A percentile compares a stretch with the other conserved stretches of the same genome.
Conservation (phyloP, 2,888 invertebrate species). For the Liposcelis brunnea region DNA sequence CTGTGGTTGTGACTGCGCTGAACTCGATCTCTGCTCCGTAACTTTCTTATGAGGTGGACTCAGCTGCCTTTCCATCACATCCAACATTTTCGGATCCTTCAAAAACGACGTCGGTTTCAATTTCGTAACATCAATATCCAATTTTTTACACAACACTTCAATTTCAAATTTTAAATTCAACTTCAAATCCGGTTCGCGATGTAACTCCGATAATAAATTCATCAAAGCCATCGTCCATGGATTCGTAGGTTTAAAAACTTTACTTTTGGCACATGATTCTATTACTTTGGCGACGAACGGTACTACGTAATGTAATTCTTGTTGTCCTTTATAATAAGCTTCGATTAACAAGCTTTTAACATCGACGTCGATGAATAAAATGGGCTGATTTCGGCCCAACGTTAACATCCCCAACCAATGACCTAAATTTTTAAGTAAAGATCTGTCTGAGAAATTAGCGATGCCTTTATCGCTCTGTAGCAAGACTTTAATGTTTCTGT, state of each 20-base stretch:
- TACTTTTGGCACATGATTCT: constrained; percentile 89
- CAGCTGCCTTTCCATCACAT: constrained; percentile 74
- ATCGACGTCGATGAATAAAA: constrained; percentile 72
- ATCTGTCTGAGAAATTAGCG: constrained; percentile 95
- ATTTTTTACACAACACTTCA: constrained; percentile 90
- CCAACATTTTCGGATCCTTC: constrained; percentile 70
- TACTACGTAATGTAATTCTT: constrained; percentile 93
- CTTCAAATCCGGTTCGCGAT: constrained; percentile 91
- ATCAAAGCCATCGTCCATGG: constrained; percentile 97
- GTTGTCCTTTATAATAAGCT: constrained; percentile 94
- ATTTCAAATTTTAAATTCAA: constrained; percentile 98
- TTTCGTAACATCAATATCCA: constrained; percentile 70
- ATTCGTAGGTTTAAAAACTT: constrained; percentile 90
- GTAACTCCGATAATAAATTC: constrained; percentile 91
- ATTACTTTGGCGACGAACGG: constrained; percentile 97
- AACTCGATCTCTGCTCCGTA: constrained; percentile 8
- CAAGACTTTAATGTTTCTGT: constrained; percentile 75
- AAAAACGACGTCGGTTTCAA: constrained; percentile 72
- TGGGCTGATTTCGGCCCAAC: constrained; percentile 81
- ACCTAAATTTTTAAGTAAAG: constrained; percentile 91
- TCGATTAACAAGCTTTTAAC: constrained; percentile 88
- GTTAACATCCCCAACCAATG: constrained; percentile 99
- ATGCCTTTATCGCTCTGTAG: constrained; percentile 93
- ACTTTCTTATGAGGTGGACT: constrained; percentile 53
- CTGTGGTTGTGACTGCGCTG: constrained; percentile 17